Evolutionary conservation across 2,113 vertebrate genomes (phyloP), one percentile per base, ranked within the genome.

Genomic region (Cottus gobio): DNA sequence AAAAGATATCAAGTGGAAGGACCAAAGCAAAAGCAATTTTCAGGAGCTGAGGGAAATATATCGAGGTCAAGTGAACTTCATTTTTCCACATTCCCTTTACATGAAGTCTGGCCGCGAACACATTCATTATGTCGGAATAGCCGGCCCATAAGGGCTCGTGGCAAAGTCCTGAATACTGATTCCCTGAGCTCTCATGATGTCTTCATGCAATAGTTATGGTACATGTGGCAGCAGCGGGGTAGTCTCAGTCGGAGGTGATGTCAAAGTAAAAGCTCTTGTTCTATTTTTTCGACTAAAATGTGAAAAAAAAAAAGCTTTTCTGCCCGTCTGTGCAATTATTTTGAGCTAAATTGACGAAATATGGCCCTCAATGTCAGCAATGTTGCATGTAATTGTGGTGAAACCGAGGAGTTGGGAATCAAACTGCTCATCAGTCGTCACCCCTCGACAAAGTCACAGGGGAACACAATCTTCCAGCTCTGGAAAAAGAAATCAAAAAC

Each of bases 1-100:
- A 42, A 87, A 87, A 92, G 89, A 93, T 89, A 87, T 89, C 87
- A 87, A 86, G 87, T 81, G 75, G 85, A 91, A 75, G 80, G 88
- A 85, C 80, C 77, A 80, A 85, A 87, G 91, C 76, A 84, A 87
- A 89, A 89, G 90, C 85, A 91, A 92, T 91, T 91, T 92, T 86
- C 88, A 77, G 84, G 54, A 83, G 85, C 84, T 75, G 75, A 61
- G 57, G 63, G 72, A 80, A 82, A 84, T 87, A 92, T 88, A 91
- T 89, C 89, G 88, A 88, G 90, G 90, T 92, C 88, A 89, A 86
- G 87, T 85, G 86, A 87, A 90, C 85, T 88, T 90, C 57, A 78
- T 87, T 83, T 74, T 66, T 71, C 72, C 36, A 82, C 78, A 80
- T 88, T 87, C 82, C 80, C 82, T 90, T 89, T 88, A 88, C 77